Base-by-base conservation (phyloP, 2,888 invertebrate species). In the Phania funesta region DNA sequence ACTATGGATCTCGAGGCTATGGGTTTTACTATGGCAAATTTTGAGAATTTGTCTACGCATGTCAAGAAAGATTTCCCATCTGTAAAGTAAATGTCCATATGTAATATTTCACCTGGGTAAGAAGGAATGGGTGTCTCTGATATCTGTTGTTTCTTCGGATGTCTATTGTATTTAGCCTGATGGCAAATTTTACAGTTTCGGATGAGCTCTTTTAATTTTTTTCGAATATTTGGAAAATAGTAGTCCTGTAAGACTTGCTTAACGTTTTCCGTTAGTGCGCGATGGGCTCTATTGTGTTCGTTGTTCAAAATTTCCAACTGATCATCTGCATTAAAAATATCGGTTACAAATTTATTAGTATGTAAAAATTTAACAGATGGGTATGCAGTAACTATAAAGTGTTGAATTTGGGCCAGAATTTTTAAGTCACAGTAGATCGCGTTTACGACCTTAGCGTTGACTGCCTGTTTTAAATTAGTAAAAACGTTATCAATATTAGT, bases 1-100 rank as follows among this genome's bases (percentile, higher is more conserved):
- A 58, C 29, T 77, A 84, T 85, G 8, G 85, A 83, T 44, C 83
- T 78, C 5, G 83, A 84, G 7, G 58, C 56, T 62, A 86, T 83
- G 3, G 83, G 81, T 20, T 85, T 76, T 6, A 84, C 83, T 11
- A 24, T 5, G 13, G 44, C 18, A 18, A 44, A 44, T 9, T 44
- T 44, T 44, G 18, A 44, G 16, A 44, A 44, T 13, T 13, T 20
- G 24, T 22, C 5, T 13, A 50, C 1, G 13, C 13, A 38, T 13
- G 38, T 38, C 13, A 38, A 13, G 11, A 38, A 38, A 11, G 38
- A 7, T 38, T 38, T 38, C 13, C 38, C 38, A 11, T 38, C 38
- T 13, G 38, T 38, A 11, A 9, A 35, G 11, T 9, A 35, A 35
- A 35, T 35, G 35, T 35, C 11, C 9, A 35, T 11, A 11, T 35